phyloP scores from a whole-genome alignment of 2,888 invertebrate genomes.

The Thymelicus acteon region DNA sequence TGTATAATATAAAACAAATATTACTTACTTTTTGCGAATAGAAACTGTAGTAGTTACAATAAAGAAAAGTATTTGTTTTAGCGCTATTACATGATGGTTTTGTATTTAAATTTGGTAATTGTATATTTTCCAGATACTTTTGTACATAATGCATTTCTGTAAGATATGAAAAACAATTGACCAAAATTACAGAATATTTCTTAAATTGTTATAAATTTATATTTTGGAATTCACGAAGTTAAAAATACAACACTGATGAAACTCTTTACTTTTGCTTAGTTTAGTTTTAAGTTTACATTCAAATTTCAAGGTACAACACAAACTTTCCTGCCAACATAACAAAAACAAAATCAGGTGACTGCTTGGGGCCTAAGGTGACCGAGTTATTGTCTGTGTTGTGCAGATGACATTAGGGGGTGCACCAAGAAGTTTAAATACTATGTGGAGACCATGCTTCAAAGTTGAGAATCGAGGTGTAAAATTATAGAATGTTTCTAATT shows the following conservation, averaged over 20 bases:
- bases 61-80: constrained; percentile 84
- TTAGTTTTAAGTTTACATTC: constrained; percentile 40
- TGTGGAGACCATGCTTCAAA: too few relatives aligned
- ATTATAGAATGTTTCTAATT: too few relatives aligned
- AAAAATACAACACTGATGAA: background rate
- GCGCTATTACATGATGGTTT: constrained; percentile 54
- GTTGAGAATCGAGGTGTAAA: too few relatives aligned
- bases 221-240: background rate
- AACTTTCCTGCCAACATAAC: constrained; percentile 63
- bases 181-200: constrained; percentile 40
- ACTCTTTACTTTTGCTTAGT: constrained; percentile 18
- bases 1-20: background rate
- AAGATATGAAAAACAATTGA: constrained; percentile 39
- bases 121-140: constrained; percentile 74
- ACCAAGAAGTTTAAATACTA: too few relatives aligned
- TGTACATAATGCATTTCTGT: constrained; percentile 73
- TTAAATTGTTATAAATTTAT: background rate
- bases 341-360: constrained; percentile 77
- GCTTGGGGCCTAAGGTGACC: constrained; percentile 49
- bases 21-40: constrained; percentile 89
- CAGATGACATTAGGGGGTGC: too few relatives aligned
- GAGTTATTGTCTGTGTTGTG: too few relatives aligned
- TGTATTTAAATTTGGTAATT: constrained; percentile 52
- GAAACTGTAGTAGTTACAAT: constrained; percentile 89
- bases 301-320: constrained; percentile 47